Base-by-base conservation (phyloP, 2,888 invertebrate species). In the Adineta ricciae region DNA sequence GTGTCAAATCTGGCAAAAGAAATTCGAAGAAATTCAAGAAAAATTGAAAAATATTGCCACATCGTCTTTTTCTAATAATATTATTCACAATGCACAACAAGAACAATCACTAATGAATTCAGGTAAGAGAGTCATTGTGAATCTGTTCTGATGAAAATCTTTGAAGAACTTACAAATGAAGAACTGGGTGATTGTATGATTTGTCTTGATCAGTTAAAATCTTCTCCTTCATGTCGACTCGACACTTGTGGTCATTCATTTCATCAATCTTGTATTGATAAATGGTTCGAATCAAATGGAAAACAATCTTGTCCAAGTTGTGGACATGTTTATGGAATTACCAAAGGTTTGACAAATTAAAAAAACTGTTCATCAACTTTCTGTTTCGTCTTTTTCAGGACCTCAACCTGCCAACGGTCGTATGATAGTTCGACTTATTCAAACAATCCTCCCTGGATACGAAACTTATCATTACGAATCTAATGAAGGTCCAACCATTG, bases 401-500 rank as follows among this genome's bases (percentile, higher is more conserved):
- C 78, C 78, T 41, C 78, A 78, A n/a, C 78, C 78, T 24, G n/a
- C 82, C 2, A 50, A 46, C 82, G 84, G 84, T 82, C 19, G 7
- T 5, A 84, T 84, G 82, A 36, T 1, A 78, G 3, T 0, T 0
- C 38, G n/a, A 52, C 8, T 3, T 19, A 2, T 84, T 5, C 14
- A 24, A 27, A 54, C 16, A 52, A 19, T 11, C 8, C 41, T 84
- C 52, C 54, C 84, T 16, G 84, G 84, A 50, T 84, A 38, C 38
- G 72, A 84, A 38, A 24, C n/a, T 64, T 27, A 64, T 32, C 2
- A 0, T 19, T 78, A 41, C 41, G 78, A 36, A 24, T 9, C 0
- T 36, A 8, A 16, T 24, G 41, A 32, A 46, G 14, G 16, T 83
- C 86, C 87, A 14, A 86, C 86, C 21, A 87, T 88, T 36, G 85